These are phyloP conservation scores for Lacerta agilis DNA, from an alignment of 2,797 vertebrate genomes.

Conservation along the genomic window DNA sequence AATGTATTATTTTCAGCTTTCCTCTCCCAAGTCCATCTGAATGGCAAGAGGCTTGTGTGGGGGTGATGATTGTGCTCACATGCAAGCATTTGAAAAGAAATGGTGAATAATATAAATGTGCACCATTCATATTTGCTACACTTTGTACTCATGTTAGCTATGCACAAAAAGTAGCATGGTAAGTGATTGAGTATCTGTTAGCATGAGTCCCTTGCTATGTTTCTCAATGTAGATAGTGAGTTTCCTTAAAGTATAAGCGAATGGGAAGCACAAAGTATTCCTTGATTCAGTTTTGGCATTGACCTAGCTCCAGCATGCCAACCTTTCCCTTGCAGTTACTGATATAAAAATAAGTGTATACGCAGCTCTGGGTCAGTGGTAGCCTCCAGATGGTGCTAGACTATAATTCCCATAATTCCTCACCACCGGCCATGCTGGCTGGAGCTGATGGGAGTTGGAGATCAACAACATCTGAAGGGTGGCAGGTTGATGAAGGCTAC, in stretches of 20 bases:
- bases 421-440: too few relatives aligned
- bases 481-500: too few relatives aligned
- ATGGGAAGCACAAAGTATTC: not conserved
- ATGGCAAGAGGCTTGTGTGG: too few relatives aligned
- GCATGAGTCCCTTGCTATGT: not conserved
- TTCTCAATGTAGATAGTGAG: not conserved
- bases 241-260: not conserved
- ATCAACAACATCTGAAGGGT: too few relatives aligned
- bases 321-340: not conserved
- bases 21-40: too few relatives aligned
- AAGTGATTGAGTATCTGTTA: not conserved
- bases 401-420: too few relatives aligned
- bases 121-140: not conserved
- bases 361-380: too few relatives aligned
- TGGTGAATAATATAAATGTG: not conserved
- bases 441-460: too few relatives aligned
- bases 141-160: not conserved
- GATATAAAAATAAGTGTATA: not conserved
- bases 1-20: too few relatives aligned
- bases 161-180: not conserved
- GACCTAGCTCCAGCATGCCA: not conserved
- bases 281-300: not conserved
- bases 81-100: too few relatives aligned
- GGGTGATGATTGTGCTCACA: too few relatives aligned
- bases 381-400: too few relatives aligned